Evolutionary conservation across 1,140 invertebrate species (phyloP).

Genomic region (Euglossa dilemma): DNA sequence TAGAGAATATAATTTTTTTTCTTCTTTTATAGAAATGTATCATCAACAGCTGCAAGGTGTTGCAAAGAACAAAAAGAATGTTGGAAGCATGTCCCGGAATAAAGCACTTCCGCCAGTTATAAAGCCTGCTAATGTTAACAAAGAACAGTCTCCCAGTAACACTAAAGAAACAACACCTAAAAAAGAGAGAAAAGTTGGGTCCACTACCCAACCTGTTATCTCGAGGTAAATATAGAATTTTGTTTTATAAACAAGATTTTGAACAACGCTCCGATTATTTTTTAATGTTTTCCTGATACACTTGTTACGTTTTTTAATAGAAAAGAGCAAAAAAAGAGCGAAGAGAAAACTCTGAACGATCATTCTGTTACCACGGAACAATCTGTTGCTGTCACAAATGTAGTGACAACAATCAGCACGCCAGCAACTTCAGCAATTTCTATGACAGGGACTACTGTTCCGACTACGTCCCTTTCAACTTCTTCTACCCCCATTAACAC

Average conservation of each 20-base stretch:
- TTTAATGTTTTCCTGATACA: too few species aligned
- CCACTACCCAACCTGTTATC: slow-evolving; percentile 71
- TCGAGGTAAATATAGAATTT: slow-evolving; percentile 65
- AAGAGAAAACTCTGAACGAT: slow-evolving; percentile 74
- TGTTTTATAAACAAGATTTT: not conserved
- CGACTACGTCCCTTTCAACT: slow-evolving; percentile 46
- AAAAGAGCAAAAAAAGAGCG: slow-evolving; percentile 75
- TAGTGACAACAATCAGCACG: slow-evolving; percentile 39
- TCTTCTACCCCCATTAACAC: slow-evolving; percentile 40
- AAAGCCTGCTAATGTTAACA: slow-evolving; percentile 71
- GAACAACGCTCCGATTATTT: not conserved
- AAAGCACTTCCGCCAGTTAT: slow-evolving; percentile 72
- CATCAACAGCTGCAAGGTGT: slow-evolving; percentile 87
- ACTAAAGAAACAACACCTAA: slow-evolving; percentile 78
- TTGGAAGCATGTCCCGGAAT: slow-evolving; percentile 76
- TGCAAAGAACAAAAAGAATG: slow-evolving; percentile 83
- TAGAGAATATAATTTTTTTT: not conserved
- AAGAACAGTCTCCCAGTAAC: slow-evolving; percentile 79
- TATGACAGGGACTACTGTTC: slow-evolving; percentile 38
- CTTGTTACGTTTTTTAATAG: slow-evolving; percentile 56
- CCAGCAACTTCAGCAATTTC: slow-evolving; percentile 44
- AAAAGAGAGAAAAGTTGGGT: slow-evolving; percentile 74
- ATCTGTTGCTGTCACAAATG: slow-evolving; percentile 57
- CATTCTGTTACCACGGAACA: slow-evolving; percentile 66
- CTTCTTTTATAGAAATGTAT: slow-evolving; percentile 77